phyloP scores from a whole-genome alignment of 2,113 vertebrate genomes.

The Pterocles orientalis region DNA sequence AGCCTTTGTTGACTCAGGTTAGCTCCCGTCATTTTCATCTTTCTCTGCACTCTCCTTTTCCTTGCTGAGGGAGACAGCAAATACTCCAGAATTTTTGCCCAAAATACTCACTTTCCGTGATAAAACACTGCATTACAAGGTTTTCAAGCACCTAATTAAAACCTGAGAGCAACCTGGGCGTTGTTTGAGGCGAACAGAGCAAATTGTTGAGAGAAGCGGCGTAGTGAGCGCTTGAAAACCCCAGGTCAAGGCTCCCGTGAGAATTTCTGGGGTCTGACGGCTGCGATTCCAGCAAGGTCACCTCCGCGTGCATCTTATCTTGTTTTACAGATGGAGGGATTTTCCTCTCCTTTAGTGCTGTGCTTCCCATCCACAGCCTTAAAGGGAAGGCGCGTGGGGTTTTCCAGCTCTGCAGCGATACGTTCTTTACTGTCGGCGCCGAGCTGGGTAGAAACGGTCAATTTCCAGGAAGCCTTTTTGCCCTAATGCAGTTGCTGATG shows the following conservation, averaged over 20 bases:
- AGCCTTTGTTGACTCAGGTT: conserved; percentile 98
- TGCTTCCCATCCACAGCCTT: background rate
- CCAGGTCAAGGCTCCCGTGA: background rate
- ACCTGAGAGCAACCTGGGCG: background rate
- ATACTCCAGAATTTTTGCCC: background rate
- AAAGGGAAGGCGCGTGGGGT: background rate
- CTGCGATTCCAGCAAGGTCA: background rate
- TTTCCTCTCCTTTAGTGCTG: background rate
- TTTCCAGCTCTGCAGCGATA: background rate
- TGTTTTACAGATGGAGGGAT: background rate
- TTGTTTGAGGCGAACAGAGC: background rate
- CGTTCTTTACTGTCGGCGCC: background rate
- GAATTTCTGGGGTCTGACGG: background rate
- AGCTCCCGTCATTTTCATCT: background rate
- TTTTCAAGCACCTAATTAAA: background rate
- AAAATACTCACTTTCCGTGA: background rate
- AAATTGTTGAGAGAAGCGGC: background rate
- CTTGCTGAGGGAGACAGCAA: background rate
- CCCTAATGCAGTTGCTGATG: background rate
- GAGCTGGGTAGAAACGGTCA: background rate
- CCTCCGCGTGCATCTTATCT: background rate
- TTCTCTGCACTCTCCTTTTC: background rate
- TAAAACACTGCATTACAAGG: background rate
- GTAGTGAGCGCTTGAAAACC: rapidly evolving
- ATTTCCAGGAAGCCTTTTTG: background rate